These are phyloP conservation scores for Andrena minutula DNA, from an alignment of 2,888 invertebrate species.

Conservation along the genomic window DNA sequence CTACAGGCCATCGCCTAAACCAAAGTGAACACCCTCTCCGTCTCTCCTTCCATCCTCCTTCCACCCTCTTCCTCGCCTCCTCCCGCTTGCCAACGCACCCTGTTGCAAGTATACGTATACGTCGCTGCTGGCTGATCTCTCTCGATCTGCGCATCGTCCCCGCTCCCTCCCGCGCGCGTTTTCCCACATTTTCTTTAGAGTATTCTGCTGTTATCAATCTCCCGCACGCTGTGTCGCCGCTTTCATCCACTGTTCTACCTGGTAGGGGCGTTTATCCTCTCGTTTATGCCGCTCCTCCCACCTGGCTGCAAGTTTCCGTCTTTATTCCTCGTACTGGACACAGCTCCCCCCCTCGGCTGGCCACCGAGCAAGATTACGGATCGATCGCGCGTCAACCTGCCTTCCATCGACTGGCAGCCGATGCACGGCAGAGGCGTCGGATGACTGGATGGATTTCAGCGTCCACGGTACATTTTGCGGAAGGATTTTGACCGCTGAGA, in stretches of 20 bases:
- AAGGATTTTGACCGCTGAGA: constrained; percentile 28
- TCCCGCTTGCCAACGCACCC: constrained; percentile 60
- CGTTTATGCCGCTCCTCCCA: constrained; percentile 16
- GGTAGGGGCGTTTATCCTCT: neutral
- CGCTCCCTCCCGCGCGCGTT: constrained; percentile 4
- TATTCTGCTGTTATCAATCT: constrained; percentile 18
- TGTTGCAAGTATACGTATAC: constrained; percentile 25
- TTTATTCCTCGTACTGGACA: neutral
- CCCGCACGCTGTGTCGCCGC: neutral
- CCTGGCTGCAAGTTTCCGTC: constrained; percentile 56
- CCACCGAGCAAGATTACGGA: constrained; percentile 64
- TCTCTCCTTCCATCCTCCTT: constrained; percentile 45
- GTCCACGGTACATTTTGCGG: constrained; percentile 12
- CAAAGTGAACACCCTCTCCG: constrained; percentile 72
- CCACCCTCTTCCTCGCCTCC: constrained; percentile 41
- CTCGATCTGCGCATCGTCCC: constrained; percentile 21
- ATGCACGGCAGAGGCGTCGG: constrained; percentile 39
- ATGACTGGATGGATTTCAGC: constrained; percentile 59
- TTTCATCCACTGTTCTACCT: neutral
- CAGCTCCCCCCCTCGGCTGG: constrained; percentile 22
- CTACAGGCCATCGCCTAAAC: constrained; percentile 82
- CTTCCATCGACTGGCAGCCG: constrained; percentile 38
- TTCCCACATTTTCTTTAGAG: constrained; percentile 18
- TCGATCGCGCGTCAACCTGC: constrained; percentile 59
- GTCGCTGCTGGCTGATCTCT: constrained; percentile 39